Base-by-base conservation (phyloP, 2,797 vertebrate species). In the Coendou prehensilis region DNA sequence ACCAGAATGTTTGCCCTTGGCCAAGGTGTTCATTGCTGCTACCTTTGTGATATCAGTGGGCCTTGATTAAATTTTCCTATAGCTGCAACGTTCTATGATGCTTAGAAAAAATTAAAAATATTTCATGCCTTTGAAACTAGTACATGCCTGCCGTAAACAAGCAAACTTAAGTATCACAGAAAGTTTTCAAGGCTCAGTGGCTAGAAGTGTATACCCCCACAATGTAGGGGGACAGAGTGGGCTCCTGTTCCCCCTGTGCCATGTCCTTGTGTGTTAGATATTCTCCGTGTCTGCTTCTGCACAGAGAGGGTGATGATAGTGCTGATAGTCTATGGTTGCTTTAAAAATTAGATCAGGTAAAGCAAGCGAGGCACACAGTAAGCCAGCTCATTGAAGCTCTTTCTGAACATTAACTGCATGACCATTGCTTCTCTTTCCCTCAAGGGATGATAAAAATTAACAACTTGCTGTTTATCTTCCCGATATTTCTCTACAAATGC, bases 241-340 rank as follows among this genome's bases (percentile, higher is more conserved):
- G 57, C 4, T 69, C 9, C 0, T 23, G 2, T 6, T 2, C 23
- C 41, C 28, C 30, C 9, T 0, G 0, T 0, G 1, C 33, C 75
- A 26, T 0, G 0, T 28, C 63, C 52, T 67, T 4, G n/a, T 10
- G 1, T 54, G 37, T 1, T 9, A 9, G 37, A 13, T 4, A 4
- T 6, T n/a, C 50, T 3, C 47, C 7, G 0, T 3, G 2, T 7
- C 15, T 4, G 45, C 0, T 7, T 7, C 11, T 2, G 7, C 0
- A 23, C 47, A 2, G 13, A 8, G 13, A 10, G 6, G n/a, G 18
- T 61, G 2, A 0, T 6, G 50, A 15, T 1, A 6, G 23, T 2
- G 33, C 61, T 17, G 9, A 50, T 5, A 13, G 3, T 13, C 33
- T 56, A 37, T 2, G 3, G 8, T 11, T 57, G 80, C 7, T 33